phyloP scores from a whole-genome alignment of 2,888 invertebrate species.

The Azorinus chamasolen region DNA sequence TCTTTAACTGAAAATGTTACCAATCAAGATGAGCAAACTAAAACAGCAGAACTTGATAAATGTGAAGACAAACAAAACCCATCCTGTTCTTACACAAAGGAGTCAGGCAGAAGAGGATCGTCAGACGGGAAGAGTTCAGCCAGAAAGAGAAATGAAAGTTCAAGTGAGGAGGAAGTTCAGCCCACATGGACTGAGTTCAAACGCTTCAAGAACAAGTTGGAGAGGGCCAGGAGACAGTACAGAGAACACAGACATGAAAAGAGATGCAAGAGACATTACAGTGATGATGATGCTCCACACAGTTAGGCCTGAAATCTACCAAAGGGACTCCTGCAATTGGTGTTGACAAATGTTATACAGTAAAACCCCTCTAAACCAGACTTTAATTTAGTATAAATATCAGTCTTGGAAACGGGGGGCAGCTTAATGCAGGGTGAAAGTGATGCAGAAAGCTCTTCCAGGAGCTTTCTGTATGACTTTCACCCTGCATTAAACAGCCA shows the following conservation, averaged over 20 bases:
- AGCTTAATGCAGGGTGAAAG: no score
- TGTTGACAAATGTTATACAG: no score
- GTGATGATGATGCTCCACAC: constrained; percentile 60
- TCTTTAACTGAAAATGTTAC: no score
- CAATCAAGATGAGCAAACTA: background rate
- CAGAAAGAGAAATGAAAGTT: background rate
- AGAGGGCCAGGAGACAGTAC: constrained; percentile 70
- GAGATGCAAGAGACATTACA: constrained; percentile 36
- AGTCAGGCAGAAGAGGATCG: background rate
- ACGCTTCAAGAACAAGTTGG: constrained; percentile 71
- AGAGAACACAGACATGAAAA: constrained; percentile 62
- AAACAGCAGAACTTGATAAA: background rate
- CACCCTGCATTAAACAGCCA: no score
- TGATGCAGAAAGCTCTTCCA: no score
- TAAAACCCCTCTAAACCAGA: no score
- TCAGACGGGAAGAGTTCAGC: background rate
- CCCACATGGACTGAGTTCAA: constrained; percentile 77
- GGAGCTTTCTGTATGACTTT: no score
- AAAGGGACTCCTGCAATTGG: no score
- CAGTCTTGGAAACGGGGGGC: no score
- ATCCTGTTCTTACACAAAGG: constrained; percentile 7
- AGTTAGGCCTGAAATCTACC: no score
- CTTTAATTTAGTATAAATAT: no score
- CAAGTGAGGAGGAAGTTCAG: constrained; percentile 39
- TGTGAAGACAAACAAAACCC: constrained; percentile 2